Evolutionary conservation across 1,140 invertebrate genomes (phyloP), one percentile per base, ranked within the genome.

Genomic region (Augochlora pura): DNA sequence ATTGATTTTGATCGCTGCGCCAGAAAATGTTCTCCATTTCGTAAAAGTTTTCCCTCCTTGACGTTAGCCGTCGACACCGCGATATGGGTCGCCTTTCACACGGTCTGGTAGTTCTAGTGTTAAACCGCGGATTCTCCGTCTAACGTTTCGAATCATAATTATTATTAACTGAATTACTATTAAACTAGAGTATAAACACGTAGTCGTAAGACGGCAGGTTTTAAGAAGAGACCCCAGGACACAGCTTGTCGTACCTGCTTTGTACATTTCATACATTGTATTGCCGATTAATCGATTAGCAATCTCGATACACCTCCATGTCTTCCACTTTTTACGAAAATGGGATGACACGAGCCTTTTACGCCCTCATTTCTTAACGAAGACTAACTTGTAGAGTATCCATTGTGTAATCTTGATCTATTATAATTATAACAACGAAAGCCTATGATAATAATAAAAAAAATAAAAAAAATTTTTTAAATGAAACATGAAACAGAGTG

Each of bases 361-460:
- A 62, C 64, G 78, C 39, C 77, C 59, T 82, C 82, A 80, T 74
- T 84, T 84, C 79, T 86, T 88, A 84, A 89, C 83, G 54, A 87
- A 88, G 90, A 91, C 90, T 91, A 91, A 91, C 90, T 87, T 91
- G 86, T 90, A 88, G 88, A 88, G 78, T 87, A 89, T 82, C 63
- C 63, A 84, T 80, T 90, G 87, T 90, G 88, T 91, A 89, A 91
- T 91, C 90, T 86, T 87, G 88, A 78, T 87, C 81, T 86, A 82
- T 88, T 82, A 88, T 84, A 88, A 77, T 81, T 88, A 88, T 89
- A 90, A 91, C 84, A 90, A 86, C 82, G 85, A 85, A 84, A 84
- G 60, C 70, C 68, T 79, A 82, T 69, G 64, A 68, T 75, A 77
- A 84, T 81, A 83, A 82, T 73, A 54, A 57, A 78, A 32, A 70